Evolutionary conservation across 2,113 vertebrate species (phyloP).

Genomic region (rat (Rattus norvegicus)): DNA sequence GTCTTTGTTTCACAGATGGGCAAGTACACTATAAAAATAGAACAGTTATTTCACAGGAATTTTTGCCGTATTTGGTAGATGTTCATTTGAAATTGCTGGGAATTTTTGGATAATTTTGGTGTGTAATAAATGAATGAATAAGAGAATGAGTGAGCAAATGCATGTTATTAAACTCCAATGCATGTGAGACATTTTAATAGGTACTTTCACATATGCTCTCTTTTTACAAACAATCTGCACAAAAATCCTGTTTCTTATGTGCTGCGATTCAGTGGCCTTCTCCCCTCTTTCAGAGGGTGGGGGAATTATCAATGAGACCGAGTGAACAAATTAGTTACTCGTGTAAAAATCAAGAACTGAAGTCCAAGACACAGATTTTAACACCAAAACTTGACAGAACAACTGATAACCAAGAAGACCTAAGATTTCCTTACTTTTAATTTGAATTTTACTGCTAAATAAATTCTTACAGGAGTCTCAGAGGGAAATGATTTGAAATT

Average conservation of each 20-base stretch:
- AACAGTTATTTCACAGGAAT: conserved; percentile 53
- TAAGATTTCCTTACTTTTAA: neutral
- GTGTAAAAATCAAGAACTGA: neutral
- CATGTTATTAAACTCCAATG: conserved; percentile 1
- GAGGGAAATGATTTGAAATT: neutral
- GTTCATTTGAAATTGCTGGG: conserved; percentile 62
- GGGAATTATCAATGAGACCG: neutral
- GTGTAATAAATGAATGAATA: neutral
- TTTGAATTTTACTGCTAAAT: conserved; percentile 26
- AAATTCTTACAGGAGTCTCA: neutral
- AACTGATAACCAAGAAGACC: neutral
- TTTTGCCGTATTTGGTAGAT: conserved; percentile 63
- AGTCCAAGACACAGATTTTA: neutral
- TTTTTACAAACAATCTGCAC: conserved; percentile 4
- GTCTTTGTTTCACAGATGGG: conserved; percentile 62
- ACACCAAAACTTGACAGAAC: neutral
- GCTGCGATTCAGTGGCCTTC: neutral
- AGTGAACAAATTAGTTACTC: neutral
- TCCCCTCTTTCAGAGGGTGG: neutral
- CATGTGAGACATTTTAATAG: neutral
- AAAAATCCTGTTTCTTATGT: neutral
- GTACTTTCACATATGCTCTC: neutral
- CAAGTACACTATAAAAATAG: neutral
- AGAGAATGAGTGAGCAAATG: conserved; percentile 18
- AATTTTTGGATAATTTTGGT: conserved; percentile 53